Conservation (phyloP, 2,797 vertebrate genomes). For the Squalus acanthias region DNA sequence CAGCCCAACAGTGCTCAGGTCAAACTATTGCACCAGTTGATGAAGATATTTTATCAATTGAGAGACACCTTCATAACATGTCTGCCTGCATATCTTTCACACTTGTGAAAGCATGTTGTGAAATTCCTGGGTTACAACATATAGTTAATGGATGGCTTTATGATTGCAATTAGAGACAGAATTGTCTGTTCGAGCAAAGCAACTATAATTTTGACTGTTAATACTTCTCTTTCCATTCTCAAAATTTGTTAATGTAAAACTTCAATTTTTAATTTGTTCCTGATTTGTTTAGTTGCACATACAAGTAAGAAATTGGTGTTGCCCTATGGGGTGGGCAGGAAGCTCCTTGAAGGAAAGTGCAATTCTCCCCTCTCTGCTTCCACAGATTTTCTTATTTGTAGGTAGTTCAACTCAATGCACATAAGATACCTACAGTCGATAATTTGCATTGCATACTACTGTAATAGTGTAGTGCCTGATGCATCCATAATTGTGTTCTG, state of each 20-base stretch:
- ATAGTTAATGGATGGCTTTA: background rate
- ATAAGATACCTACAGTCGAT: background rate
- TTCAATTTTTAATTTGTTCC: background rate
- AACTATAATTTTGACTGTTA: background rate
- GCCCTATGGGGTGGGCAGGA: background rate
- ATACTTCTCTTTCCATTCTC: background rate
- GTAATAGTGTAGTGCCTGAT: background rate
- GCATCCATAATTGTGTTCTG: background rate
- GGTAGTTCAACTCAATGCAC: no score
- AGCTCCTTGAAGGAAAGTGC: background rate
- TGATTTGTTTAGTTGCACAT: background rate
- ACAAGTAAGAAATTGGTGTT: background rate
- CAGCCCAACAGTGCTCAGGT: background rate
- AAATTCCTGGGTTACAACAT: background rate
- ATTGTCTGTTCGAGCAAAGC: background rate
- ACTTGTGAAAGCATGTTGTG: background rate
- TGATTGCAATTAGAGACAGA: background rate
- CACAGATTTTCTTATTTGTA: background rate
- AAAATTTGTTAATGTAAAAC: background rate
- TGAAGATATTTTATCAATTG: background rate
- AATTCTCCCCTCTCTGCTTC: background rate
- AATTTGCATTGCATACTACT: background rate
- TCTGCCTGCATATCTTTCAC: background rate
- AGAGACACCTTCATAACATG: background rate
- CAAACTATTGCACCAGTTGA: background rate